A percentile compares a stretch with the other conserved stretches of the same genome.
Conservation (phyloP, 1,140 invertebrate species). For the Listronotus bonariensis region DNA sequence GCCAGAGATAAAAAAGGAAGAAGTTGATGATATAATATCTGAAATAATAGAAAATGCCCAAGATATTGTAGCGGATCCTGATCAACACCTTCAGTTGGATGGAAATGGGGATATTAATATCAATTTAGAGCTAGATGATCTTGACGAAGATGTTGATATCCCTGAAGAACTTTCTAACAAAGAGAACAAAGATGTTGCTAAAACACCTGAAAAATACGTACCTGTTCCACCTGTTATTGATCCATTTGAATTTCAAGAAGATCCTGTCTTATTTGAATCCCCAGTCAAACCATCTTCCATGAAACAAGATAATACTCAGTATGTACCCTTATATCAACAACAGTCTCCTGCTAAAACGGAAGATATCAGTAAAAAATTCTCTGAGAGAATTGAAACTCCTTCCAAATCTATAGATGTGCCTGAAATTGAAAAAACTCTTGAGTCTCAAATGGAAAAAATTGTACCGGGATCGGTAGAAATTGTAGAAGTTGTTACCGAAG, state of each 20-base stretch:
- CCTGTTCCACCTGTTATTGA: constrained; percentile 54
- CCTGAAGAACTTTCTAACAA: constrained; percentile 5
- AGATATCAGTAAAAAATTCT: constrained; percentile 2
- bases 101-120: constrained; percentile 52
- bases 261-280: constrained; percentile 48
- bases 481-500: constrained; percentile 49
- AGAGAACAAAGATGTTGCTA: neutral
- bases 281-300: constrained; percentile 35
- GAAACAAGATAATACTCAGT: constrained; percentile 35
- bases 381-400: constrained; percentile 1
- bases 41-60: constrained; percentile 53
- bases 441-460: constrained; percentile 10
- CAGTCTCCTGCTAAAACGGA: constrained; percentile 27
- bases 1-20: constrained; percentile 54
- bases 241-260: constrained; percentile 55
- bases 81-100: constrained; percentile 52
- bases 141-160: constrained; percentile 45
- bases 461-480: constrained; percentile 45
- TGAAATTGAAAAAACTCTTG: neutral
- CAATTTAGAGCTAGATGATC: constrained; percentile 51
- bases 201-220: neutral
- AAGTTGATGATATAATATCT: constrained; percentile 54
- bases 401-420: neutral
- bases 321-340: constrained; percentile 35
- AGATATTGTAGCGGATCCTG: constrained; percentile 53